Evolutionary conservation across 35 echinoderm and acorn worm genomes (phyloP).

Genomic region (Amphiura filiformis): DNA sequence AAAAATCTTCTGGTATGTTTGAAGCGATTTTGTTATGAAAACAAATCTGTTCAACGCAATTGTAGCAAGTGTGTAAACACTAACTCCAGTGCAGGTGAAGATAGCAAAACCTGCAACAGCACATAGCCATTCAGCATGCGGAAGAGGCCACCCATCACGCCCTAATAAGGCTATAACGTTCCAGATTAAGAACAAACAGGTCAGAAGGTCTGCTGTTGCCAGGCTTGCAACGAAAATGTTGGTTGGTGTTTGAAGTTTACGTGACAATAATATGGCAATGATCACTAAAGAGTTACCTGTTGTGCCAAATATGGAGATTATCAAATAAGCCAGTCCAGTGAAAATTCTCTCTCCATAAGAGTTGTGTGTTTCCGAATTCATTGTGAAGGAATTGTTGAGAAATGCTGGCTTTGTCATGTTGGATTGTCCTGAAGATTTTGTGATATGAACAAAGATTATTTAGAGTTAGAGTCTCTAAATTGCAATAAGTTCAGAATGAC

Average conservation of each 20-base stretch:
- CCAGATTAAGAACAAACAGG: conserved; percentile 58
- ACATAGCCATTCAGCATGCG: conserved; percentile 50
- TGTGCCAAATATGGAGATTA: conserved; percentile 43
- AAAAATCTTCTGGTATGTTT: conserved; percentile 46
- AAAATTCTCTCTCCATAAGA: conserved; percentile 20
- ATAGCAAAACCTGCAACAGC: conserved; percentile 25
- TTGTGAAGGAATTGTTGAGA: too few species aligned
- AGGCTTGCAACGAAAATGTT: conserved; percentile 77
- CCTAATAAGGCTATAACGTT: conserved; percentile 64
- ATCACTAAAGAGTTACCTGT: conserved; percentile 65
- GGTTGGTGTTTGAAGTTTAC: conserved; percentile 56
- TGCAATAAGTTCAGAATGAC: too few species aligned
- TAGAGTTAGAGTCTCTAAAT: too few species aligned
- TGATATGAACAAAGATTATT: too few species aligned
- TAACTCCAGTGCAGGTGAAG: conserved; percentile 57
- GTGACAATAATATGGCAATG: conserved; percentile 47
- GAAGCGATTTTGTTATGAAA: conserved; percentile 49
- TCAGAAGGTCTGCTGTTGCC: conserved; percentile 55
- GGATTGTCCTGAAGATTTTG: too few species aligned
- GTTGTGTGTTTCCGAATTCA: too few species aligned
- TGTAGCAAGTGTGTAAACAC: conserved; percentile 68
- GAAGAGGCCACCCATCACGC: conserved; percentile 28
- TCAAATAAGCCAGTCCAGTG: conserved; percentile 23
- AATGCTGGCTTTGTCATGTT: too few species aligned
- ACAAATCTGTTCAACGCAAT: conserved; percentile 74